Conservation (phyloP, 2,113 vertebrate species). For the Pangasianodon gigas region DNA sequence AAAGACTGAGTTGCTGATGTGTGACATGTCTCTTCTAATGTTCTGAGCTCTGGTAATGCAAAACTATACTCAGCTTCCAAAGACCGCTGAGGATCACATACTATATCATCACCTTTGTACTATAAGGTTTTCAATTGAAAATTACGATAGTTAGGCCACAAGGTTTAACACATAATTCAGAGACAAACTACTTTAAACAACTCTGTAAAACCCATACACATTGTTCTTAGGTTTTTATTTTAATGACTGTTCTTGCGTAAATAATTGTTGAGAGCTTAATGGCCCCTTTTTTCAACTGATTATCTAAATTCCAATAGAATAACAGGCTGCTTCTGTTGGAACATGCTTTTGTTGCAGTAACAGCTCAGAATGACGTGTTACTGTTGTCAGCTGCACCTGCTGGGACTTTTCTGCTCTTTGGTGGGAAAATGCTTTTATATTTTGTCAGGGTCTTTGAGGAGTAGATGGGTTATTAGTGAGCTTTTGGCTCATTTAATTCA, state of each 20-base stretch:
- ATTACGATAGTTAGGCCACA: not conserved
- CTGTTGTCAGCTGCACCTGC: constrained; percentile 46
- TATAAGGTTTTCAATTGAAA: not conserved
- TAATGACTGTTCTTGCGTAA: constrained; percentile 4
- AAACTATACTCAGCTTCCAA: not conserved
- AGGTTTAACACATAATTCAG: not conserved
- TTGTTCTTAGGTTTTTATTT: constrained; percentile 6
- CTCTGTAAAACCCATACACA: not conserved
- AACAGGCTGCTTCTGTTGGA: constrained; percentile 16
- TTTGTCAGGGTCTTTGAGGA: constrained; percentile 31
- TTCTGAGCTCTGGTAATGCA: not conserved
- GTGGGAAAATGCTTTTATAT: constrained; percentile 52
- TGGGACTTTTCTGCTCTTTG: constrained; percentile 40
- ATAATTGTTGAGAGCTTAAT: constrained; percentile 1
- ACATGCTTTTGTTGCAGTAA: constrained; percentile 19
- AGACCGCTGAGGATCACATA: not conserved
- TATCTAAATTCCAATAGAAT: constrained; percentile 27
- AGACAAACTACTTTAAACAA: not conserved
- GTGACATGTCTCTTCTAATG: not conserved
- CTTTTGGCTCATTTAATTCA: constrained; percentile 23
- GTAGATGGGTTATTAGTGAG: not conserved
- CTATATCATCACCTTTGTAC: not conserved
- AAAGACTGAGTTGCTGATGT: not conserved
- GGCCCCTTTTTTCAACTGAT: not conserved
- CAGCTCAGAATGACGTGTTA: not conserved